These are phyloP conservation scores for Eristalis tenax DNA, from an alignment of 2,888 invertebrate genomes.

Conservation along the genomic window DNA sequence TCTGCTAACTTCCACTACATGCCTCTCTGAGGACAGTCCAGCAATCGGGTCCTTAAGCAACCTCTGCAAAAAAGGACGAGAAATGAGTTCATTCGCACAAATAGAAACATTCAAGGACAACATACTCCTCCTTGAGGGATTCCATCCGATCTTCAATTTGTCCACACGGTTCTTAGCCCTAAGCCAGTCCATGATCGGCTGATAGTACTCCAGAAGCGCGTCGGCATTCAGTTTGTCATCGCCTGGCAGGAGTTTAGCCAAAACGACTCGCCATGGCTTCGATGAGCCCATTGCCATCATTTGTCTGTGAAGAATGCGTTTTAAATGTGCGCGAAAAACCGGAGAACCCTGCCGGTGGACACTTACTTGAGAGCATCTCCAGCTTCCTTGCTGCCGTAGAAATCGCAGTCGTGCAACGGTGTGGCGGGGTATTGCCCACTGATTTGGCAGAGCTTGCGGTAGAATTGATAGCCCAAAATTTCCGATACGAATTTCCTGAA, in stretches of 20 bases:
- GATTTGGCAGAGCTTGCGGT: conserved; percentile 87
- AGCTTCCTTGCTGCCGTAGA: conserved; percentile 89
- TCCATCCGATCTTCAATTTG: conserved; percentile 78
- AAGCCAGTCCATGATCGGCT: conserved; percentile 82
- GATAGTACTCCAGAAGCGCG: conserved; percentile 90
- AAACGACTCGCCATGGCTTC: conserved; percentile 90
- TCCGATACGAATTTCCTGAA: conserved; percentile 89
- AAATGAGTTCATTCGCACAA: too few relatives aligned
- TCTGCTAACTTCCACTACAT: background rate
- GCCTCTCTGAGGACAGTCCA: background rate
- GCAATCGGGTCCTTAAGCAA: conserved; percentile 48
- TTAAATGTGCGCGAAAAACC: background rate
- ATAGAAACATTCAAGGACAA: background rate
- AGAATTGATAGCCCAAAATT: conserved; percentile 91
- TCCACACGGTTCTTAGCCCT: conserved; percentile 75
- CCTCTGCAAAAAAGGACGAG: conserved; percentile 63
- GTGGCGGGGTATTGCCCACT: conserved; percentile 88
- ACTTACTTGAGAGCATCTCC: conserved; percentile 85
- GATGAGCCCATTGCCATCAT: conserved; percentile 87
- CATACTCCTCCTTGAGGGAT: conserved; percentile 77
- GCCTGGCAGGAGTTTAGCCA: conserved; percentile 88
- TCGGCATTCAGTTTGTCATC: conserved; percentile 87
- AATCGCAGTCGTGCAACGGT: conserved; percentile 91
- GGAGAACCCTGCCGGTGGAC: background rate
- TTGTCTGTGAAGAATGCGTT: conserved; percentile 75